Percentiles rank a stretch among this genome's conserved stretches.
phyloP scores from a whole-genome alignment of 2,113 vertebrate genomes.

The Coracopsis vasa region DNA sequence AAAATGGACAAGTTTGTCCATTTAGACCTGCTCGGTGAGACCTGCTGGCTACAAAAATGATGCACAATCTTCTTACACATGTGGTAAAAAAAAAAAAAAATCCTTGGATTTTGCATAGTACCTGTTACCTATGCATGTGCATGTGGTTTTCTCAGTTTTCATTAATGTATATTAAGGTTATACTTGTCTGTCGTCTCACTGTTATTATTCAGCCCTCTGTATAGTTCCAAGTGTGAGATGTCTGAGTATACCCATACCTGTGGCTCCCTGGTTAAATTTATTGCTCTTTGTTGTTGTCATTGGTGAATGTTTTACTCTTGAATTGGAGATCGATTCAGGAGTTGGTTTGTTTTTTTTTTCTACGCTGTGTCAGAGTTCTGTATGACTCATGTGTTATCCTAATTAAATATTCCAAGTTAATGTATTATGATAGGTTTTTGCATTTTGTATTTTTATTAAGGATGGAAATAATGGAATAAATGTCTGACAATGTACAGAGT shows the following conservation, averaged over 20 bases:
- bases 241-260: neutral
- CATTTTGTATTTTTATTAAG: neutral
- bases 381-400: neutral
- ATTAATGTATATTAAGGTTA: neutral
- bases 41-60: neutral
- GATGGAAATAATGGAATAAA: neutral
- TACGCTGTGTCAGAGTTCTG: neutral
- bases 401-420: neutral
- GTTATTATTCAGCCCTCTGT: neutral
- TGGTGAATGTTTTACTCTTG: neutral
- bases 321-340: neutral
- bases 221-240: neutral
- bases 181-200: neutral
- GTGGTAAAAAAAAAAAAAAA: neutral
- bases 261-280: neutral
- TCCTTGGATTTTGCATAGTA: neutral
- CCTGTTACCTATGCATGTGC: neutral
- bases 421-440: neutral
- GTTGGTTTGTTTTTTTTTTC: neutral
- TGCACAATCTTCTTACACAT: fast-evolving
- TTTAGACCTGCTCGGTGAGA: neutral
- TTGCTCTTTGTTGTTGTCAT: neutral
- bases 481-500: neutral
- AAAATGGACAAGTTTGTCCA: neutral
- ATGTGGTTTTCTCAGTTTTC: neutral